These are phyloP conservation scores for Meteorus sp. DNA, from an alignment of 1,140 invertebrate species.

Conservation along the genomic window DNA sequence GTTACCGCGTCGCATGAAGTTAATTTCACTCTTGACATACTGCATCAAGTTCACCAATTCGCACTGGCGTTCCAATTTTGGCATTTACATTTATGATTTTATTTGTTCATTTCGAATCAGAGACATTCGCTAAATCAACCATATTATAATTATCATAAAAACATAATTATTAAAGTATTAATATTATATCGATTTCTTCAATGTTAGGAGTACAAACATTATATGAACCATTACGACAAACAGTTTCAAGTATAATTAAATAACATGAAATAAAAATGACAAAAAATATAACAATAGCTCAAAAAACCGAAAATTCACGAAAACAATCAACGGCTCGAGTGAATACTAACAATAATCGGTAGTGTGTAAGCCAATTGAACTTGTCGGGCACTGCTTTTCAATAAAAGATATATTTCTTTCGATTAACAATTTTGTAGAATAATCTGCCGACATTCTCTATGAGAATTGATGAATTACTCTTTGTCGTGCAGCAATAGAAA, in stretches of 20 bases:
- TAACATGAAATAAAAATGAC: conserved; percentile 51
- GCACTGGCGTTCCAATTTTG: no score
- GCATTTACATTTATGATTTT: no score
- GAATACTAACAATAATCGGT: background rate
- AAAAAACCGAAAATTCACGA: no score
- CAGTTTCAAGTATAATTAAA: conserved; percentile 48
- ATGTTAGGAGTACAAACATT: conserved; percentile 33
- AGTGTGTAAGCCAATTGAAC: background rate
- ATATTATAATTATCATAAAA: conserved; percentile 2
- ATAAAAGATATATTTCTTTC: background rate
- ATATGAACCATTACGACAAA: no score
- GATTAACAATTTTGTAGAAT: conserved; percentile 17
- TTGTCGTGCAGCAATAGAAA: conserved; percentile 39
- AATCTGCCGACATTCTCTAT: background rate
- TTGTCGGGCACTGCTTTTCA: background rate
- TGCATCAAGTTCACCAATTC: no score
- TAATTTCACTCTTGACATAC: no score
- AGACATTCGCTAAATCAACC: background rate
- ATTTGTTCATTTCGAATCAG: no score
- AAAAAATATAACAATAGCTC: conserved; percentile 51
- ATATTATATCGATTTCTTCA: conserved; percentile 33
- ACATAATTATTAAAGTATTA: conserved; percentile 24
- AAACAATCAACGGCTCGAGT: no score
- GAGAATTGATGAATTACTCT: no score
- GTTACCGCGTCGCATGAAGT: no score